Conservation (phyloP, 2,888 invertebrate species). For the Dione vanillae region DNA sequence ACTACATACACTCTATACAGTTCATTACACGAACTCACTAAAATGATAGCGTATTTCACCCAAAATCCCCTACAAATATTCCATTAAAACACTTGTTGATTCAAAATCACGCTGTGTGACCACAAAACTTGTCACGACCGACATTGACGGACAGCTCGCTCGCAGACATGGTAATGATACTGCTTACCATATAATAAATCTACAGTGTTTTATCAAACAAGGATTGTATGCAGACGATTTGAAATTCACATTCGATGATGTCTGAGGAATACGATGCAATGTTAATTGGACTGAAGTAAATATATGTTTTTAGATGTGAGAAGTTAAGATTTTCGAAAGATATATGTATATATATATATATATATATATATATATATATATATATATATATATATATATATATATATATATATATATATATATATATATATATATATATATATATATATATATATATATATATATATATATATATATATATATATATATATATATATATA, state of each 20-base stretch:
- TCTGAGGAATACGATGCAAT: constrained; percentile 36
- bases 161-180: constrained; percentile 78
- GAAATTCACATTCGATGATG: constrained; percentile 54
- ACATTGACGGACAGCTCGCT: constrained; percentile 78
- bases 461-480: no score
- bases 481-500: no score
- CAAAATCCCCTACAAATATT: neutral
- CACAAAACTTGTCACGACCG: constrained; percentile 59
- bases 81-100: constrained; percentile 20
- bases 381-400: no score
- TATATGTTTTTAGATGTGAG: constrained; percentile 1
- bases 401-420: no score
- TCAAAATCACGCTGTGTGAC: constrained; percentile 45
- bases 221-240: constrained; percentile 45
- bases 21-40: neutral
- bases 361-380: no score
- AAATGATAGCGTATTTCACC: neutral
- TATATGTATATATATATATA: no score
- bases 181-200: constrained; percentile 81
- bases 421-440: no score
- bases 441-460: no score
- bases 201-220: constrained; percentile 49
- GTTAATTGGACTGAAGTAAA: constrained; percentile 24
- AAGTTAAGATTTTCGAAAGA: neutral
- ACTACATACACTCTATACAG: neutral